Evolutionary conservation across 2,888 invertebrate genomes (phyloP).

Genomic region (Argynnis bischoffii): DNA sequence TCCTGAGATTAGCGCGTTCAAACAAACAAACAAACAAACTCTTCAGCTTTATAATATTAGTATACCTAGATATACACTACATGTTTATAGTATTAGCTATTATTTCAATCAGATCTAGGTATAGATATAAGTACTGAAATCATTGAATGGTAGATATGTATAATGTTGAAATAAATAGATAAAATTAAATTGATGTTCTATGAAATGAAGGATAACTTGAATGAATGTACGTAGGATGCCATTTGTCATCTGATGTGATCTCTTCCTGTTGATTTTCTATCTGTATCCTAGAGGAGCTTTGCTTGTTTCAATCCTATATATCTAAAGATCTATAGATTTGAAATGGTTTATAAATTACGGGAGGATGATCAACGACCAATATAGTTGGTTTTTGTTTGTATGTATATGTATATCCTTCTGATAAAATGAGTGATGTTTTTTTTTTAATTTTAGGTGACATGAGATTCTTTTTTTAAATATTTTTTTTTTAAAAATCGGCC

Average conservation of each 20-base stretch:
- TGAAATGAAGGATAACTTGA: constrained; percentile 22
- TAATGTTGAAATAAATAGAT: constrained; percentile 21
- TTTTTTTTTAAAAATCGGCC: no score
- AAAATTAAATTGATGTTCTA: constrained; percentile 16
- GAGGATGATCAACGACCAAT: neutral
- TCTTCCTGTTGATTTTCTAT: constrained; percentile 31
- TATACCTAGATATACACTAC: no score
- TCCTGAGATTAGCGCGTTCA: no score
- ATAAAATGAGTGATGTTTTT: no score
- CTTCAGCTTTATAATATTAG: no score
- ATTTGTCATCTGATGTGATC: constrained; percentile 33
- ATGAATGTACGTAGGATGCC: constrained; percentile 31
- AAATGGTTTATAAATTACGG: neutral
- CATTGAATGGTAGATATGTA: constrained; percentile 6
- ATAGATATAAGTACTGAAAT: neutral
- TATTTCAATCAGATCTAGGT: no score
- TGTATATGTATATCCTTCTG: no score
- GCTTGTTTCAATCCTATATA: neutral
- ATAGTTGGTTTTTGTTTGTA: no score
- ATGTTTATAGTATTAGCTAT: neutral
- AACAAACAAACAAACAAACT: no score
- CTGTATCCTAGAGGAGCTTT: constrained; percentile 26
- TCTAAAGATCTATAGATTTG: neutral
- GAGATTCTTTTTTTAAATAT: no score
- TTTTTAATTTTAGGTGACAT: no score